Conservation (phyloP, 1,140 invertebrate species). For the Eubasilissa regina region DNA sequence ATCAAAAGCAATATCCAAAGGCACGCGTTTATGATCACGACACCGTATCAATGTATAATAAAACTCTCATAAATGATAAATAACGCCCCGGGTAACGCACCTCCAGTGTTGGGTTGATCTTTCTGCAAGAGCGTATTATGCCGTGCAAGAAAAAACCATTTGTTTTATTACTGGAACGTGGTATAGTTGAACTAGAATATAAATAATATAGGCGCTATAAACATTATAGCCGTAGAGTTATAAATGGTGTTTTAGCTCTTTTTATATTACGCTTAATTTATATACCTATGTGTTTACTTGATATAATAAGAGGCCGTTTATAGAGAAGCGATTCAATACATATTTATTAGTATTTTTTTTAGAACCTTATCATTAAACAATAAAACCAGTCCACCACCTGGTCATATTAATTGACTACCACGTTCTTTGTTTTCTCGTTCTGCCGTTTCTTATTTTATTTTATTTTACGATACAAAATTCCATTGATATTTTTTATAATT, state of each 20-base stretch:
- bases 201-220: neutral
- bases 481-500: no score
- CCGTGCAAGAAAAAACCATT: neutral
- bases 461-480: no score
- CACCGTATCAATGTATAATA: neutral
- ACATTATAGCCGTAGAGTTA: neutral
- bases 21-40: neutral
- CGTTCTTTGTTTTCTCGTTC: neutral
- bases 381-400: neutral
- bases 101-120: no score
- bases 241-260: neutral
- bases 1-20: neutral
- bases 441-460: no score
- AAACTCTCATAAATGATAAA: neutral
- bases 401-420: slow-evolving; percentile 20
- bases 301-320: neutral
- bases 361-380: neutral
- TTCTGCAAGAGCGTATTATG: no score
- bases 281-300: neutral
- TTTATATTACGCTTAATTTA: slow-evolving; percentile 1
- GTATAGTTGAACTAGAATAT: no score
- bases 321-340: neutral
- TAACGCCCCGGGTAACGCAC: neutral
- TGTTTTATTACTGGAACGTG: neutral
- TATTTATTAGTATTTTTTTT: slow-evolving; percentile 6